Base-by-base conservation (phyloP, 1,140 invertebrate genomes). In the Hyles vespertilio region DNA sequence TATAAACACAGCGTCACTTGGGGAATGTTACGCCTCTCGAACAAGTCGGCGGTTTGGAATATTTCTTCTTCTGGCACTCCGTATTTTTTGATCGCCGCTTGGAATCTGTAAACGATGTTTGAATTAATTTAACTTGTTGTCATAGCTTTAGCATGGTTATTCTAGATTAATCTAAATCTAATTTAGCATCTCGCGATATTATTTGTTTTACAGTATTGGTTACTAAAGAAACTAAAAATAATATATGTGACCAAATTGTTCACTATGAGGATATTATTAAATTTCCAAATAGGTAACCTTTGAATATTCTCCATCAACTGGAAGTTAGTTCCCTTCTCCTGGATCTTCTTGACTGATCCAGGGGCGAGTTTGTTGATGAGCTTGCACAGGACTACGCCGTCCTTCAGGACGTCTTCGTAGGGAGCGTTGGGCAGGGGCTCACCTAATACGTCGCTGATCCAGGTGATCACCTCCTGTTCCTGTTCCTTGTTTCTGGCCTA, bases 251-350 rank as follows among this genome's bases (percentile, higher is more conserved):
- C 22, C 22, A 22, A 22, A 22, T 22, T 22, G 22, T 1, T 22
- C 2, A 22, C 22, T 22, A 22, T 22, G 22, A 22, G 2, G 22
- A 22, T 22, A 22, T 22, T 22, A 22, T 22, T 22, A 22, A 0
- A 22, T 22, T 22, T 22, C 22, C 0, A 22, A 40, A 40, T 40
- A 1, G 3, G n/a, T 36, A 60, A 86, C 93, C 96, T 94, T 85
- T 98, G 96, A 74, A 99, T 95, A 84, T 99, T 99, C 89, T 99
- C 98, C 98, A 99, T 99, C 65, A 99, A 91, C 72, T 98, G 98
- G 89, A 99, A 99, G 71, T 98, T 98, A 32, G 97, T 98, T 70
- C 98, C 98, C 73, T 95, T 97, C 48, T 94, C 93, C 87, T 99
- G 97, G 61, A 99, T 99, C 88, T 99, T 99, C 82, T 97, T 98